Base-by-base conservation (phyloP, 2,113 vertebrate genomes). In the Butastur rufipennis region DNA sequence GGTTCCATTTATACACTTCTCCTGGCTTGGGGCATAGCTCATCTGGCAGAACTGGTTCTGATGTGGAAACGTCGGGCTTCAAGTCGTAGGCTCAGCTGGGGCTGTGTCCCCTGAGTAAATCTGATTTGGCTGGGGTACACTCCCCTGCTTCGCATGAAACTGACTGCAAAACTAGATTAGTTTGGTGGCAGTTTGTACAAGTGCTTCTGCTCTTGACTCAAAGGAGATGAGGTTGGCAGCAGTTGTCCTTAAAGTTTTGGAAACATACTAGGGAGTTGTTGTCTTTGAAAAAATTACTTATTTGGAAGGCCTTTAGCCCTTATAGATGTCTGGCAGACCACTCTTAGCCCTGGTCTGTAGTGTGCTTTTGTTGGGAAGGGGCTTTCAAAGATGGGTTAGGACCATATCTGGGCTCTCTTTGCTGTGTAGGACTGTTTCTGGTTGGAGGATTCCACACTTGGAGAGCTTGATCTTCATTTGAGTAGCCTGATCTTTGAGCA, bases 31-130 rank as follows among this genome's bases (percentile, higher is more conserved):
- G 94, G 97, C 94, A 96, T n/a, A 29, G 93, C 91, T 94, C 79
- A 81, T 59, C 95, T 95, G 93, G 97, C 92, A 94, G 80, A 97
- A 97, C 97, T 88, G 88, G 96, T 97, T 97, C 84, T 84, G 61
- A 32, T 78, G 94, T 78, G 93, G 95, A 93, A 98, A 95, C 36
- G 79, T 50, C 2, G 6, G 63, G 71, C 95, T 93, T 47, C 32
- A 55, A 81, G 53, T 34, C 9, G 6, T 81, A 78, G 66, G 84
- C 81, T 68, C 55, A 70, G 8, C 7, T 90, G 84, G 67, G 88
- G 81, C 96, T 94, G 88, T 95, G 92, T 96, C 73, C 87, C 73
- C 81, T 80, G 61, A 77, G 88, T 75, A 77, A 88, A 94, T 90
- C 87, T 89, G 70, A 70, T 96, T 52, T 89, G 73, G 63, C 70